These are phyloP conservation scores for Cichladusa arquata DNA, from an alignment of 2,113 vertebrate species.

Conservation along the genomic window DNA sequence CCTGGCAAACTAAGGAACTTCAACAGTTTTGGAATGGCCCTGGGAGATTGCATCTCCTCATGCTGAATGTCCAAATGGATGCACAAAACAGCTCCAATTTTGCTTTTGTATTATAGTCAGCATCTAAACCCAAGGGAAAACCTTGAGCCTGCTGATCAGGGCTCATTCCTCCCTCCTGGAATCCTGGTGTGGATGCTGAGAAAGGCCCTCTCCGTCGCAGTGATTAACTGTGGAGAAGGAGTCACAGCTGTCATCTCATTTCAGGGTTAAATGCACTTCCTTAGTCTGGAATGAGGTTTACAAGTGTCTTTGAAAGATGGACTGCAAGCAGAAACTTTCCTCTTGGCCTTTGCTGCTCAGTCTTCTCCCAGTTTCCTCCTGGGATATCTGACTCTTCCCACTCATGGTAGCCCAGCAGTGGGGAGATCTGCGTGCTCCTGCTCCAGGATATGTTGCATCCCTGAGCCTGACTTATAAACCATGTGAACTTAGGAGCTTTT, in stretches of 20 bases:
- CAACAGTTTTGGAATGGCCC: neutral
- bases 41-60: neutral
- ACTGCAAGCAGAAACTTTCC: neutral
- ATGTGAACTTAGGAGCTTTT: neutral
- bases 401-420: rapidly evolving
- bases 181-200: neutral
- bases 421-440: rapidly evolving
- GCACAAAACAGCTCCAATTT: neutral
- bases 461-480: neutral
- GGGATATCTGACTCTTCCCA: neutral
- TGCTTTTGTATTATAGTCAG: neutral
- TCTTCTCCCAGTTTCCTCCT: neutral
- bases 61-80: neutral
- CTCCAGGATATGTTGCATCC: neutral
- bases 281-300: neutral
- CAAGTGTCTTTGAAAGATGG: neutral
- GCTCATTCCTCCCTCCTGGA: neutral
- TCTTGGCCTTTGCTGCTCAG: neutral
- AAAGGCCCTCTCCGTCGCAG: neutral
- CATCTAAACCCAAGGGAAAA: neutral
- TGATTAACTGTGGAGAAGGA: neutral
- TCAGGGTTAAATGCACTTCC: neutral
- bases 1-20: neutral
- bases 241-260: neutral
- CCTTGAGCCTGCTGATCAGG: neutral